phyloP scores from a whole-genome alignment of 2,113 vertebrate species.

The Tupaia chinensis region DNA sequence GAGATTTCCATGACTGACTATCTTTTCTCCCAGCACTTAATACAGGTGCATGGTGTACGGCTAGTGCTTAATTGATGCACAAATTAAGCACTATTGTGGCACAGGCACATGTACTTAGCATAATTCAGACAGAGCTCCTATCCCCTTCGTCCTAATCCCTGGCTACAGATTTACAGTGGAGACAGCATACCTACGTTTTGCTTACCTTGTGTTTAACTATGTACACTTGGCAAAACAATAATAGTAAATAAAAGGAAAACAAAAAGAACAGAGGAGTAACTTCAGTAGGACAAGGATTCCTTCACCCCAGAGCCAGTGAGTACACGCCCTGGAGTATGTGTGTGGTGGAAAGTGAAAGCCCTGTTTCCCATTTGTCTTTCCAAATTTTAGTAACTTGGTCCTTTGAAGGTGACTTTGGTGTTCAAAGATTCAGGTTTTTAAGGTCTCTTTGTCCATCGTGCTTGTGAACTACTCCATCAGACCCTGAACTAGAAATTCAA shows the following conservation, averaged over 20 bases:
- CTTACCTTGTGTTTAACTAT: not conserved
- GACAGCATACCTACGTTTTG: not conserved
- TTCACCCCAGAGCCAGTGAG: not conserved
- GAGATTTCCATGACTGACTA: not conserved
- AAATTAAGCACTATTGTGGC: conserved; percentile 19
- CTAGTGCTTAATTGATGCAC: conserved; percentile 16
- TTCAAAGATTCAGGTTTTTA: not conserved
- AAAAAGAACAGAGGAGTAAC: conserved; percentile 19
- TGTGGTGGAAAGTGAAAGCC: not conserved
- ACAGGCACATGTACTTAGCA: not conserved
- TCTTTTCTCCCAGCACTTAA: not conserved
- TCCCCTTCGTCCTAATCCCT: not conserved
- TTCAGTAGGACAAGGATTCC: not conserved
- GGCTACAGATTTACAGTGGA: conserved; percentile 1
- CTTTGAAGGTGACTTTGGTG: not conserved
- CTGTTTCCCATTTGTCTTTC: not conserved
- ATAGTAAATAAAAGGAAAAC: conserved; percentile 25
- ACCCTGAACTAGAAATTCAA: not conserved
- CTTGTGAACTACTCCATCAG: not conserved
- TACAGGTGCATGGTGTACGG: not conserved
- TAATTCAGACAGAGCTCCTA: not conserved
- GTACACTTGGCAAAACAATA: conserved; percentile 9
- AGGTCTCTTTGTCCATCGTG: not conserved
- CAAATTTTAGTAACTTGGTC: not conserved
- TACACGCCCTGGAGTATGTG: not conserved